Evolutionary conservation across 37 sponge, comb jelly and placozoan species (phyloP), one percentile per base, ranked within the genome.

Genomic region (Haliclona indistincta): DNA sequence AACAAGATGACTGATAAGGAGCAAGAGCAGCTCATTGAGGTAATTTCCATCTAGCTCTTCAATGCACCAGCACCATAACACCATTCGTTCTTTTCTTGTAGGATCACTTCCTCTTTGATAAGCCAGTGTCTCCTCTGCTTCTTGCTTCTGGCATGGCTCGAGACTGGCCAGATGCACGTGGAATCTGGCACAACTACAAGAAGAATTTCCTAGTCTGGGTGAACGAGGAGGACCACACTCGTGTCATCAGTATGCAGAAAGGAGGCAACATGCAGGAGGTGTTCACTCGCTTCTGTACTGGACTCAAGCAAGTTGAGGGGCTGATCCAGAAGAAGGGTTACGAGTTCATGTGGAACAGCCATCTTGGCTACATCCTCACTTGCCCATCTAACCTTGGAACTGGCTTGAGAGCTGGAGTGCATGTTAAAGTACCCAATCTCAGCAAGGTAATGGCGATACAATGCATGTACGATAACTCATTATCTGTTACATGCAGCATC

Each of bases 351-450:
- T 71, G 73, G 66, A 84, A 53, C 38, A 63, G 49, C 23, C 79
- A 82, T 55, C 75, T 91, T 17, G 92, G 92, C 35, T 91, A 82
- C 75, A 41, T 91, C 33, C 56, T 74, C 23, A 64, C 86, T 30
- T 90, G 91, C 56, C 91, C 91, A 38, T 70, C 91, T 52, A 90
- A 90, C 74, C 85, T 91, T 53, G 92, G 92, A 29, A 91, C 92
- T 5, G 92, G 92, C 22, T 62, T 91, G 78, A 73, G 92, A 30
- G 92, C 92, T 63, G 76, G 92, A 28, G 92, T 91, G 15, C 92
- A 91, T 55, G 75, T 91, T 56, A 81, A 77, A 74, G 76, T 91
- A 52, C 92, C 92, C 35, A 26, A 71, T 25, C 81, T 74, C 11
- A 37, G 61, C 63, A 74, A 74, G 22, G n/a, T n/a, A n/a, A n/a